These are phyloP conservation scores for Ophraella communa DNA, from an alignment of 2,888 invertebrate genomes.

Conservation along the genomic window DNA sequence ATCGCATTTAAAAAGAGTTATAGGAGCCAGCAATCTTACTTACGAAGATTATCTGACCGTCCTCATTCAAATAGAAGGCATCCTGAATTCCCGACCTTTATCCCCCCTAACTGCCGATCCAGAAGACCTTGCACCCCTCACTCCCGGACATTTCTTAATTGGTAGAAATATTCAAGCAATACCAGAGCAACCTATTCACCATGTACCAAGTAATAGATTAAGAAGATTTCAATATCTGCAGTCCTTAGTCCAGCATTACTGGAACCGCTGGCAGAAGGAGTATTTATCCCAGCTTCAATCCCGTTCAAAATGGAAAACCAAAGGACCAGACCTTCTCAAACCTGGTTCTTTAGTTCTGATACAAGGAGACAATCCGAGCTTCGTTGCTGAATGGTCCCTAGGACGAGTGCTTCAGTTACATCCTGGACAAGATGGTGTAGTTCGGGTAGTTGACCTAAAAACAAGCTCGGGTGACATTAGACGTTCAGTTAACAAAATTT, in stretches of 20 bases:
- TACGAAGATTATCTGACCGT: too few relatives aligned
- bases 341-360: not conserved
- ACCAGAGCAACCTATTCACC: too few relatives aligned
- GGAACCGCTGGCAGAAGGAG: not conserved
- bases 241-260: not conserved
- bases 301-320: not conserved
- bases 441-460: not conserved
- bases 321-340: not conserved
- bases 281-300: not conserved
- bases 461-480: not conserved
- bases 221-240: not conserved
- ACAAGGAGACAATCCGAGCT: not conserved
- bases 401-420: not conserved
- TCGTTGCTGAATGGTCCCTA: not conserved
- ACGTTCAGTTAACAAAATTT: not conserved
- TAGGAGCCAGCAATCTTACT: not conserved
- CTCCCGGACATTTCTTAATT: too few relatives aligned
- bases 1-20: not conserved
- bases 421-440: not conserved
- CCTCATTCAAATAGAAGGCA: too few relatives aligned
- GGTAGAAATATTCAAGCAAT: too few relatives aligned
- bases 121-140: too few relatives aligned
- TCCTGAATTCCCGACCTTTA: too few relatives aligned
- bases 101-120: too few relatives aligned
- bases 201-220: too few relatives aligned